Evolutionary conservation across 2,113 vertebrate species (phyloP).

Genomic region (Sula dactylatra): DNA sequence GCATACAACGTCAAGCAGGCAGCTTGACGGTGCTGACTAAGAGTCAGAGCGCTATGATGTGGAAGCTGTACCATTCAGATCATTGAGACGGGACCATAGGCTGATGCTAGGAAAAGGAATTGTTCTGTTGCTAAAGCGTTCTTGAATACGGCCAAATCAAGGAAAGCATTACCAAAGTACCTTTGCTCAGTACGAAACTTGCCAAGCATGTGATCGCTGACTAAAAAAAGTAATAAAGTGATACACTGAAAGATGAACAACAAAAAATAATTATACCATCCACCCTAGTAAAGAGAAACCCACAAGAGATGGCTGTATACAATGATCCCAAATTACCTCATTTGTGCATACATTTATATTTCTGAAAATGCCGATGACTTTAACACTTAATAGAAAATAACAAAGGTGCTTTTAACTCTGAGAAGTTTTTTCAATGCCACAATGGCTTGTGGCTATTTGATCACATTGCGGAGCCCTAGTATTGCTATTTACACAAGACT

Average conservation of each 20-base stretch:
- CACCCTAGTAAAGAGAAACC: neutral
- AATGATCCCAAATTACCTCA: neutral
- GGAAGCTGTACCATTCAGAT: neutral
- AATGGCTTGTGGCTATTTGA: neutral
- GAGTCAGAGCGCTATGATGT: rapidly evolving
- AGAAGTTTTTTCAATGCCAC: neutral
- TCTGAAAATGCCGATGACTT: neutral
- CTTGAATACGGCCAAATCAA: too few relatives aligned
- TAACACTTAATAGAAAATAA: neutral
- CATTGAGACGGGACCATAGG: neutral
- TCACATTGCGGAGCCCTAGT: neutral
- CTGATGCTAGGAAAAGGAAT: neutral
- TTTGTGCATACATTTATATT: neutral
- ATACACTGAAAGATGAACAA: neutral
- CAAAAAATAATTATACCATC: neutral
- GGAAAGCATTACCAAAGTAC: neutral
- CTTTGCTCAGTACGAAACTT: neutral
- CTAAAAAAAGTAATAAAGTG: neutral
- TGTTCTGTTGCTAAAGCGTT: too few relatives aligned
- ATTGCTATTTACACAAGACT: neutral
- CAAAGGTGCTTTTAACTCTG: neutral
- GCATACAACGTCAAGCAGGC: neutral
- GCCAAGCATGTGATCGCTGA: neutral
- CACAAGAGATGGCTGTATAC: neutral
- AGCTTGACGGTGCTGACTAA: too few relatives aligned